These are phyloP conservation scores for Beris morrisii DNA, from an alignment of 2,888 invertebrate species.

Conservation along the genomic window DNA sequence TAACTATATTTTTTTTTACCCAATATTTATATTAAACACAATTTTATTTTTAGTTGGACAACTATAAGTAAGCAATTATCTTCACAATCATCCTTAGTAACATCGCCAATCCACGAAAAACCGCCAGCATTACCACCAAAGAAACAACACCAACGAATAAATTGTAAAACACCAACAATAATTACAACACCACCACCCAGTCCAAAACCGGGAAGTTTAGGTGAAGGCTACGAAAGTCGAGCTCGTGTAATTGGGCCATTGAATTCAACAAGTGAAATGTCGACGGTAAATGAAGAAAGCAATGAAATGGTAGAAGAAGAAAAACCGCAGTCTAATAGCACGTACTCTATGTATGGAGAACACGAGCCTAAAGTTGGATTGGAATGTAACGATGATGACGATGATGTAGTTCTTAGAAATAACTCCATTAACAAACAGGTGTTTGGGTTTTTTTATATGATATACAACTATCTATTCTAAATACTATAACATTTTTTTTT, in stretches of 20 bases:
- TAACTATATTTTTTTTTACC: conserved; percentile 9
- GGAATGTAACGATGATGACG: conserved; percentile 41
- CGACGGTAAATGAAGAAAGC: conserved; percentile 53
- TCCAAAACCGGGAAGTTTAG: conserved; percentile 48
- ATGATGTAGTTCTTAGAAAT: conserved; percentile 44
- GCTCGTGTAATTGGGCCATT: conserved; percentile 46
- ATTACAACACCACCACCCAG: conserved; percentile 58
- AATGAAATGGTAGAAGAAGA: conserved; percentile 31
- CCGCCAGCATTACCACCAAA: conserved; percentile 67
- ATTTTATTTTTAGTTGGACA: conserved; percentile 37
- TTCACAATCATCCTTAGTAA: conserved; percentile 38
- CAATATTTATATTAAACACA: background rate
- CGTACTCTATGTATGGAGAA: conserved; percentile 36
- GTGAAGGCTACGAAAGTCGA: conserved; percentile 36
- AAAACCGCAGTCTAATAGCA: background rate
- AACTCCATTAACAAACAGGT: conserved; percentile 43
- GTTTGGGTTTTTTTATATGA: conserved; percentile 23
- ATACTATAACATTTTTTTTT: too few species aligned
- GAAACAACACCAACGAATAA: conserved; percentile 59
- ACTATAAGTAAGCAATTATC: conserved; percentile 38
- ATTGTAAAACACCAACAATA: conserved; percentile 54
- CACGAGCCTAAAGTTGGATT: conserved; percentile 41
- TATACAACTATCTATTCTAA: background rate
- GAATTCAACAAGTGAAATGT: conserved; percentile 54
- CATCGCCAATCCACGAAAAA: conserved; percentile 48